A percentile compares a stretch with the other conserved stretches of the same genome.
phyloP scores from a whole-genome alignment of 2,888 invertebrate species.

The Nymphalis c-album region DNA sequence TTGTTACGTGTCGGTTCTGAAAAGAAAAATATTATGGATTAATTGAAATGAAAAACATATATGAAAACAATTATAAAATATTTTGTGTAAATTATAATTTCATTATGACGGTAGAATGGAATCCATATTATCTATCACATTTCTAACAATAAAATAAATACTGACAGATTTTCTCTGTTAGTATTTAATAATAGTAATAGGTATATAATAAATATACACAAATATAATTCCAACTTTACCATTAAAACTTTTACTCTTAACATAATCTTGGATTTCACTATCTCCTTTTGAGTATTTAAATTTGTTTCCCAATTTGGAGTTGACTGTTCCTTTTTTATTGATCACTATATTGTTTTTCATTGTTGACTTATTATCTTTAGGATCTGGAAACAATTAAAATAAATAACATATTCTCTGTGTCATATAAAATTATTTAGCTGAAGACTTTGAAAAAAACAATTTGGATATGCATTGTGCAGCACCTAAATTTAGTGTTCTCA shows the following conservation, averaged over 20 bases:
- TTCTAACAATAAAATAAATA: too few species aligned
- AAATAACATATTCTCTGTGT: neutral
- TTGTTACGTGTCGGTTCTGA: constrained; percentile 49
- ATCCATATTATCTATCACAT: too few species aligned
- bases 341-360: constrained; percentile 49
- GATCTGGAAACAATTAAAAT: constrained; percentile 48
- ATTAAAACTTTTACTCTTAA: constrained; percentile 42
- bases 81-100: too few species aligned
- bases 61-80: too few species aligned
- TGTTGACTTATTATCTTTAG: constrained; percentile 52
- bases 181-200: neutral
- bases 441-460: neutral
- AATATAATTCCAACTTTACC: constrained; percentile 22
- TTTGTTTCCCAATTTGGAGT: constrained; percentile 45
- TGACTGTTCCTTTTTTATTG: constrained; percentile 49
- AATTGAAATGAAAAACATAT: too few species aligned
- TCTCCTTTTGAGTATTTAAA: constrained; percentile 44
- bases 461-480: neutral
- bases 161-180: too few species aligned
- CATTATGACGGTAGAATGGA: too few species aligned
- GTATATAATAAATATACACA: neutral
- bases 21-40: constrained; percentile 37
- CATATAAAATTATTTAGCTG: neutral
- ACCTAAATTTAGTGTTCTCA: constrained; percentile 35
- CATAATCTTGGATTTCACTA: constrained; percentile 43